Percentiles rank a stretch among this genome's conserved stretches.
Evolutionary conservation across 2,888 invertebrate genomes (phyloP).

Genomic region (Anoplius nigerrimus): DNA sequence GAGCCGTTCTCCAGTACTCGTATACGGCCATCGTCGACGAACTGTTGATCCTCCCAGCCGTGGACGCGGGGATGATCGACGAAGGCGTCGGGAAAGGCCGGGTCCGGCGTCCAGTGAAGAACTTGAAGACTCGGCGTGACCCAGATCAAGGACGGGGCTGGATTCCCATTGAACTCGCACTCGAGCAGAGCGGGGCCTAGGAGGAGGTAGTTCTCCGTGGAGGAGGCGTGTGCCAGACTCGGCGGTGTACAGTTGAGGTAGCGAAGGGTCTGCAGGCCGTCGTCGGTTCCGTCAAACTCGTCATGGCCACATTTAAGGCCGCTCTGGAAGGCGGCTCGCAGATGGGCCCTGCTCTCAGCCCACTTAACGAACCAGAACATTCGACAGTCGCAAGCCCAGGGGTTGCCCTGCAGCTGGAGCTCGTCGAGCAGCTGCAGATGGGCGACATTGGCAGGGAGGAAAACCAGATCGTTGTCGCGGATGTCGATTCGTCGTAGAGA

Average conservation of each 20-base stretch:
- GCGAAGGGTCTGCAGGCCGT: conserved; percentile 83
- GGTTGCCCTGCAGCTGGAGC: conserved; percentile 84
- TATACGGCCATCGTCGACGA: conserved; percentile 77
- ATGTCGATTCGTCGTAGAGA: conserved; percentile 72
- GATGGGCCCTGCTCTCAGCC: conserved; percentile 77
- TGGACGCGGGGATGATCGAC: conserved; percentile 82
- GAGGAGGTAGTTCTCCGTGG: conserved; percentile 78
- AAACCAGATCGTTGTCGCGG: conserved; percentile 81
- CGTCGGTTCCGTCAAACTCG: conserved; percentile 73
- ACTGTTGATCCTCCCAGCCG: conserved; percentile 71
- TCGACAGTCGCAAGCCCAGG: conserved; percentile 91
- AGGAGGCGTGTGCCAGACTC: conserved; percentile 78
- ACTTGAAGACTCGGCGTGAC: conserved; percentile 85
- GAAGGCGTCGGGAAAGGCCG: conserved; percentile 80
- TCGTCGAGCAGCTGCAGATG: conserved; percentile 80
- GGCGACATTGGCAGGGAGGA: conserved; percentile 83
- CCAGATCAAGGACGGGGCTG: conserved; percentile 90
- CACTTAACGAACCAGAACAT: conserved; percentile 86
- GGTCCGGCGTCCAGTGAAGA: conserved; percentile 87
- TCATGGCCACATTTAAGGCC: conserved; percentile 80
- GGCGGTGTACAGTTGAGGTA: conserved; percentile 85
- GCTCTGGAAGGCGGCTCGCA: conserved; percentile 75
- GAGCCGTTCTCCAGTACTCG: conserved; percentile 86
- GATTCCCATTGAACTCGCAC: conserved; percentile 87
- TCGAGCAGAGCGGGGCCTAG: conserved; percentile 83